phyloP scores from a whole-genome alignment of 2,888 invertebrate species.

The Capitulum mitella region DNA sequence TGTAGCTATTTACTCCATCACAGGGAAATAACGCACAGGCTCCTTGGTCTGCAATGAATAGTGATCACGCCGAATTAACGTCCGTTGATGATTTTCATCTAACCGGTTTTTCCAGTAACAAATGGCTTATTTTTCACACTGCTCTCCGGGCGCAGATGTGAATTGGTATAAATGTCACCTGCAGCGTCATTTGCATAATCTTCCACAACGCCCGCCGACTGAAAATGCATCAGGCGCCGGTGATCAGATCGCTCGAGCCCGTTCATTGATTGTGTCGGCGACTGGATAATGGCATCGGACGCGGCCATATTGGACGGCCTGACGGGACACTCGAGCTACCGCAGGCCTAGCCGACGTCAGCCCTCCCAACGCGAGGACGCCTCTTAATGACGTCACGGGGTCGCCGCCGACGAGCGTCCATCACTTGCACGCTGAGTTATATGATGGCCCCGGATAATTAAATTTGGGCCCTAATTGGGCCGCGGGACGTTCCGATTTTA shows the following conservation, averaged over 20 bases:
- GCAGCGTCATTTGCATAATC: not conserved
- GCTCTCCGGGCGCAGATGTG: not conserved
- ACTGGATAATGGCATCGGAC: not conserved
- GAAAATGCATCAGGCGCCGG: not conserved
- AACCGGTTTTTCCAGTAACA: not conserved
- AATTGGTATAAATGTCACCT: slow-evolving; percentile 7
- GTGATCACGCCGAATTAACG: too few species aligned
- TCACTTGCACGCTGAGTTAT: not conserved
- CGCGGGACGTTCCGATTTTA: not conserved
- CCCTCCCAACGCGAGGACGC: not conserved
- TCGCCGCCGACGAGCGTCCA: not conserved
- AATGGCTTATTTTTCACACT: not conserved
- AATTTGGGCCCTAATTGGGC: not conserved
- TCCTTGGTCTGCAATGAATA: too few species aligned
- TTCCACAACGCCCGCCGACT: not conserved
- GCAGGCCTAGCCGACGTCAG: not conserved
- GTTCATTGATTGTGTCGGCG: not conserved
- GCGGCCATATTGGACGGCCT: not conserved
- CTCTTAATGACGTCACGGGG: not conserved
- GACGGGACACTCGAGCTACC: not conserved
- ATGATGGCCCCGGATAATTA: not conserved
- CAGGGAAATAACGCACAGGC: too few species aligned
- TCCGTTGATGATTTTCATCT: not conserved
- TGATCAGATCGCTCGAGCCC: too few species aligned
- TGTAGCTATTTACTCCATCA: too few species aligned